Evolutionary conservation across 2,797 vertebrate genomes (phyloP).

Genomic region (Betta splendens): DNA sequence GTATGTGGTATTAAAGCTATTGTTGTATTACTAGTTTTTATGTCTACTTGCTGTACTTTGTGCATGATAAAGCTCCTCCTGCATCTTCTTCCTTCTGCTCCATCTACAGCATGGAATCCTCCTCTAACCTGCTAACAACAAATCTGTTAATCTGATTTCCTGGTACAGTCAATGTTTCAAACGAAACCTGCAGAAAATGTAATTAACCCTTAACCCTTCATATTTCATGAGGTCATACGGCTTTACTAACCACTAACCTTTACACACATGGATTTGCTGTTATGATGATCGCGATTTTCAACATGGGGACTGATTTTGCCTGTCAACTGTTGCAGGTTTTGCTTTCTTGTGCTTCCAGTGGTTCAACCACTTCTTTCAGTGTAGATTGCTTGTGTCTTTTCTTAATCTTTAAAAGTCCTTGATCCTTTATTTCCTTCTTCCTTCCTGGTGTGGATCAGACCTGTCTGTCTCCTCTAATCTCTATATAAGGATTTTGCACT

Average conservation of each 20-base stretch:
- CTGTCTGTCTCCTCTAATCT: conserved; percentile 40
- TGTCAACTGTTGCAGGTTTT: conserved; percentile 9
- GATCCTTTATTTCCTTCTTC: conserved; percentile 24
- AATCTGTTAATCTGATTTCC: conserved; percentile 2
- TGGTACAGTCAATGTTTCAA: conserved; percentile 11
- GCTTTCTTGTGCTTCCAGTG: conserved; percentile 24
- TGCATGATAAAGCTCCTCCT: conserved; percentile 44
- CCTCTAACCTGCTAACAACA: conserved; percentile 24
- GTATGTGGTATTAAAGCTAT: background rate
- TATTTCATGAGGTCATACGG: conserved; percentile 35
- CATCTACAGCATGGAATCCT: conserved; percentile 44
- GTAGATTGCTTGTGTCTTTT: conserved; percentile 30
- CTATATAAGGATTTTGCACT: conserved; percentile 38
- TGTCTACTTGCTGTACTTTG: conserved; percentile 3
- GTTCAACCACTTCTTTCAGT: conserved; percentile 33
- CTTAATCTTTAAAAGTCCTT: conserved; percentile 36
- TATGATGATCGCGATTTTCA: background rate
- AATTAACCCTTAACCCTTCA: conserved; percentile 8
- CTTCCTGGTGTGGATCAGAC: conserved; percentile 34
- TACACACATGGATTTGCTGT: conserved; percentile 9
- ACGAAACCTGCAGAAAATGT: conserved; percentile 4
- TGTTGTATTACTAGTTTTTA: no score
- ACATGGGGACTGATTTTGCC: conserved; percentile 20
- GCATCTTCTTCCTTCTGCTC: conserved; percentile 25
- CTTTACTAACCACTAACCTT: conserved; percentile 19